Evolutionary conservation across 2,113 vertebrate genomes (phyloP).

Genomic region (rabbit (Oryctolagus cuniculus)): mOryCun1.1 NC_091448.1:33186001-33186500

Average conservation of each 20-base stretch:
- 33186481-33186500: conserved; percentile 96
- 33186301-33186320: conserved; percentile 88
- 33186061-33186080: conserved; percentile 89
- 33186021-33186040: conserved; percentile 88
- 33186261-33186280: neutral
- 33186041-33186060: conserved; percentile 85
- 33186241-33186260: neutral
- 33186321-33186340: conserved; percentile 92
- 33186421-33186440: conserved; percentile 95
- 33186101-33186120: conserved; percentile 91
- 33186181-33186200: conserved; percentile 93
- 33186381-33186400: conserved; percentile 93
- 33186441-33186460: conserved; percentile 91
- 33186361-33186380: conserved; percentile 99
- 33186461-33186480: conserved; percentile 99
- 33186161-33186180: conserved; percentile 89
- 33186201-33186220: conserved; percentile 78
- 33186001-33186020: conserved; percentile 85
- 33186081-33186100: conserved; percentile 91
- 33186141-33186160: conserved; percentile 86
- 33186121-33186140: conserved; percentile 67
- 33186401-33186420: conserved; percentile 91
- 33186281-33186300: conserved; percentile 75
- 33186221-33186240: conserved; percentile 72
- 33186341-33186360: conserved; percentile 88